phyloP scores from a whole-genome alignment of 2,113 vertebrate species.

The Genyomyrus donnyi region DNA sequence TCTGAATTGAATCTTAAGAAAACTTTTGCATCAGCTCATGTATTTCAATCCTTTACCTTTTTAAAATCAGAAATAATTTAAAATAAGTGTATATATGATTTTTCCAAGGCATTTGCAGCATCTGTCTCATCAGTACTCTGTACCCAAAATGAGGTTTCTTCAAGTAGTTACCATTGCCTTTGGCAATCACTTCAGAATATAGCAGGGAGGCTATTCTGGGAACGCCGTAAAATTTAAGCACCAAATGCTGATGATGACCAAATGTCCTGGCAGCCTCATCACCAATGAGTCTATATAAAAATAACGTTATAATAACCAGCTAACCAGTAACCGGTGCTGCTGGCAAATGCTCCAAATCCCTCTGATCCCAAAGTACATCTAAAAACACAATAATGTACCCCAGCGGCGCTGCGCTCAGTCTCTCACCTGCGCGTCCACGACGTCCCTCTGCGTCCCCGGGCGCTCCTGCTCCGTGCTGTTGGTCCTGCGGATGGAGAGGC shows the following conservation, averaged over 20 bases:
- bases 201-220: neutral
- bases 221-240: neutral
- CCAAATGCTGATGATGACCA: no score
- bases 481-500: slow-evolving; percentile 82
- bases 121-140: neutral
- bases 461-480: slow-evolving; percentile 91
- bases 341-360: neutral
- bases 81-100: neutral
- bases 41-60: neutral
- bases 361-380: neutral
- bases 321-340: no score
- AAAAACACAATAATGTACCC: neutral
- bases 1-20: neutral
- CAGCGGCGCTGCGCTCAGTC: neutral
- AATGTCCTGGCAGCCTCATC: neutral
- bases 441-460: slow-evolving; percentile 73
- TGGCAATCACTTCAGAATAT: neutral
- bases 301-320: neutral
- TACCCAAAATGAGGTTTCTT: neutral
- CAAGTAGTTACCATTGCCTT: neutral
- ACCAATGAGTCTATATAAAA: neutral
- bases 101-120: neutral
- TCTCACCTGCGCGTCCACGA: slow-evolving; percentile 83
- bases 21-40: neutral
- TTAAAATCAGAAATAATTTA: neutral